These are phyloP conservation scores for Drosophila eohydei DNA, from an alignment of 2,888 invertebrate species.

Conservation along the genomic window DNA sequence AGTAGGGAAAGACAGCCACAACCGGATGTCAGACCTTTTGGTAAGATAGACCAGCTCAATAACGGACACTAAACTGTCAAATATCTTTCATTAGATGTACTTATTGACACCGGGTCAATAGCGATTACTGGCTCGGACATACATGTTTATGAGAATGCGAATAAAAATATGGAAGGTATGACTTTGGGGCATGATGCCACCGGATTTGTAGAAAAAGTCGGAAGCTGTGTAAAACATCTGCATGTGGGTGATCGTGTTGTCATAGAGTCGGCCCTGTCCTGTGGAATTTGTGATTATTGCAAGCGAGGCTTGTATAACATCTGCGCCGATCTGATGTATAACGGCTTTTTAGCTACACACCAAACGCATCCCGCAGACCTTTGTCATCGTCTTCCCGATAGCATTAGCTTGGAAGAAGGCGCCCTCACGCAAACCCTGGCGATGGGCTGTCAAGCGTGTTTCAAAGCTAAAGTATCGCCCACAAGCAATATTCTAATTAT, in stretches of 20 bases:
- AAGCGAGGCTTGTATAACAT: constrained; percentile 85
- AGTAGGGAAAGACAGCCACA: constrained; percentile 28
- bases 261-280: constrained; percentile 96
- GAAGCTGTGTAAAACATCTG: constrained; percentile 88
- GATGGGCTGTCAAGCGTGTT: constrained; percentile 79
- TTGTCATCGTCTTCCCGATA: constrained; percentile 75
- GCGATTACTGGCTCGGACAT: constrained; percentile 98
- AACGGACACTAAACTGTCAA: too few species aligned
- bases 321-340: constrained; percentile 72
- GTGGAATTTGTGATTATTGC: constrained; percentile 93
- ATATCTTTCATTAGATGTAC: constrained; percentile 86
- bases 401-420: constrained; percentile 70
- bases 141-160: constrained; percentile 88
- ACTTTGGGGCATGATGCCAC: constrained; percentile 97
- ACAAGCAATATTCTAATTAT: constrained; percentile 77
- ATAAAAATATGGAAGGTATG: constrained; percentile 56
- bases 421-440: constrained; percentile 75
- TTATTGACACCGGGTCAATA: constrained; percentile 90
- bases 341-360: constrained; percentile 75
- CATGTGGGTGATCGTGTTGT: constrained; percentile 95
- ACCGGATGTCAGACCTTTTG: constrained; percentile 65
- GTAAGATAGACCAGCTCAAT: constrained; percentile 33
- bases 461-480: constrained; percentile 68
- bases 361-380: constrained; percentile 79
- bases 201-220: constrained; percentile 90